phyloP scores from a whole-genome alignment of 2,888 invertebrate genomes.

The Papilio gigon region DNA sequence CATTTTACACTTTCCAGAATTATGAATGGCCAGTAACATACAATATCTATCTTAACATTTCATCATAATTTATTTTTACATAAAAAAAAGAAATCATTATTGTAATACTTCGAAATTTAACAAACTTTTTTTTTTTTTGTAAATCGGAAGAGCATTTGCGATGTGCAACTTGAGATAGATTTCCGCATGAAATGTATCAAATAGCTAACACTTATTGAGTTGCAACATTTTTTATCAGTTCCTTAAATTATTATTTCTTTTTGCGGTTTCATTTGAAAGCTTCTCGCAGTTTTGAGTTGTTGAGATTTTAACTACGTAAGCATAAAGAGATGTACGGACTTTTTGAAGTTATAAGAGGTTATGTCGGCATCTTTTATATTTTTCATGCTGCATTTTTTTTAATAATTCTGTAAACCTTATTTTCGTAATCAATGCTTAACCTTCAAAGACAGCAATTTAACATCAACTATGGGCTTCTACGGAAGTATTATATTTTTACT shows the following conservation, averaged over 20 bases:
- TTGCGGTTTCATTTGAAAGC: conserved; percentile 56
- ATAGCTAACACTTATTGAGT: conserved; percentile 67
- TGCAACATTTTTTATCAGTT: conserved; percentile 67
- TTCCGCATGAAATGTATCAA: conserved; percentile 76
- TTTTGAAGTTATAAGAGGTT: conserved; percentile 37
- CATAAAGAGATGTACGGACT: conserved; percentile 27
- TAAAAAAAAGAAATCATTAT: conserved; percentile 20
- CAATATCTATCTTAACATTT: conserved; percentile 54
- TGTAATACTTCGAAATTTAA: conserved; percentile 32
- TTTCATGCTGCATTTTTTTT: neutral
- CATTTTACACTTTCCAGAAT: conserved; percentile 57
- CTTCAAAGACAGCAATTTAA: too few relatives aligned
- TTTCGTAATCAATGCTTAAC: too few relatives aligned
- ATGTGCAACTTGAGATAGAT: conserved; percentile 80
- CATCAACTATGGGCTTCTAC: too few relatives aligned
- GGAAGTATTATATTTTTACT: too few relatives aligned
- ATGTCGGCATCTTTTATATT: conserved; percentile 31
- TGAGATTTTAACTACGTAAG: conserved; percentile 27
- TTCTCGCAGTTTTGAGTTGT: conserved; percentile 26
- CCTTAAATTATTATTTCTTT: conserved; percentile 60
- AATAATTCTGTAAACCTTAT: too few relatives aligned
- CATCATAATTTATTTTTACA: conserved; percentile 15
- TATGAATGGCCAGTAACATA: conserved; percentile 64
- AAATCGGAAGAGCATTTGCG: conserved; percentile 69
- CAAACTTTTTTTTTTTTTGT: conserved; percentile 50